Evolutionary conservation across 1,140 invertebrate genomes (phyloP), one percentile per base, ranked within the genome.

Genomic region (Meteorus sp.): DNA sequence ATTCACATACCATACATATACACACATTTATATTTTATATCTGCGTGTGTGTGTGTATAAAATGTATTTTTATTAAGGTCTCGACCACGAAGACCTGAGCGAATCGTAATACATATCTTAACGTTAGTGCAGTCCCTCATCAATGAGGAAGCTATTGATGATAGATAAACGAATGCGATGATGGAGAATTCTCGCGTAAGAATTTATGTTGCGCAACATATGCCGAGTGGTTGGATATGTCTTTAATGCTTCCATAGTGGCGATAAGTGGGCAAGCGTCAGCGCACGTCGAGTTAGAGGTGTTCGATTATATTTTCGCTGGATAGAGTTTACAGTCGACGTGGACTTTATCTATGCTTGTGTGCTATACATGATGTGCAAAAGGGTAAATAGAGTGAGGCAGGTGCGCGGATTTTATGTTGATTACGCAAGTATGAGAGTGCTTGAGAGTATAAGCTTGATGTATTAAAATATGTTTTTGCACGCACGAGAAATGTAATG

Each of bases 121-220:
- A n/a, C n/a, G n/a, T n/a, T n/a, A n/a, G n/a, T n/a, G n/a, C n/a
- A n/a, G n/a, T n/a, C n/a, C 7, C 17, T 9, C 23, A 62, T 65
- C 65, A 66, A 66, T 67, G 60, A 65, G 62, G 60, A 63, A 63
- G 61, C 65, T 67, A 69, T 69, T 66, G 63, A 67, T 56, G 67
- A 67, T 70, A 69, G 66, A 60, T 29, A 8, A 50, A 31, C 29
- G 39, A 20, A 54, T 44, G 48, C 50, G 47, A 13, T 44, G 20
- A 19, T 33, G 20, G n/a, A n/a, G n/a, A n/a, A n/a, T n/a, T n/a
- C 22, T 41, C 11, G 22, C 35, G 19, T 6, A 41, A 50, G 54
- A 57, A 57, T 53, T 53, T 56, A 31, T 35, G 48, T 61, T 61
- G 41, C 54, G 47, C 53, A 56, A 61, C 19, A 23, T 13, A n/a